These are phyloP conservation scores for Mugil cephalus DNA, from an alignment of 2,113 vertebrate species.

Conservation along the genomic window DNA sequence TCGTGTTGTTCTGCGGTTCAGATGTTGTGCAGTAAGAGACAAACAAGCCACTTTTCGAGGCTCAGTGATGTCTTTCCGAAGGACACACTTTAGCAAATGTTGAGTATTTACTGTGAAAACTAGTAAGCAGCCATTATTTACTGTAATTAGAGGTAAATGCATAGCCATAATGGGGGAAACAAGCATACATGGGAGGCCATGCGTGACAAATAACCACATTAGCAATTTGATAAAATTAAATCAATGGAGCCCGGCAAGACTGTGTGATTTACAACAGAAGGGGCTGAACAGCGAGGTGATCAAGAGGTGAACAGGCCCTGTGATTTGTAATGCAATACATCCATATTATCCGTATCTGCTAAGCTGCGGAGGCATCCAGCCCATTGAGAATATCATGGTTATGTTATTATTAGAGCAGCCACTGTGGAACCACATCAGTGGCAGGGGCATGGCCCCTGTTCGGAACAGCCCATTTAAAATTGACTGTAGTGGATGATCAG, in stretches of 20 bases:
- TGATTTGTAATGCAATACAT: constrained; percentile 56
- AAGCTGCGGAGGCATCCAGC: constrained; percentile 33
- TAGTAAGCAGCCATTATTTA: constrained; percentile 62
- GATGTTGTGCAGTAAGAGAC: constrained; percentile 5
- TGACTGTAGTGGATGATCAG: constrained; percentile 41
- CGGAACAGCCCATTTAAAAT: constrained; percentile 53
- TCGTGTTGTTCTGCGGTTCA: neutral
- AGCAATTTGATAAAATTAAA: constrained; percentile 78
- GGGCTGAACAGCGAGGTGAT: constrained; percentile 62
- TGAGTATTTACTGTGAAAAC: constrained; percentile 55
- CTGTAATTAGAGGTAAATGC: constrained; percentile 69
- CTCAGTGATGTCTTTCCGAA: constrained; percentile 34
- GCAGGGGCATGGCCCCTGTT: constrained; percentile 35
- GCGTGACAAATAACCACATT: constrained; percentile 74
- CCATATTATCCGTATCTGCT: constrained; percentile 39
- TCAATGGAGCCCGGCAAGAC: constrained; percentile 65
- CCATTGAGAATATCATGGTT: constrained; percentile 34
- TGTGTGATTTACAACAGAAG: constrained; percentile 62
- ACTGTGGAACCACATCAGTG: constrained; percentile 38
- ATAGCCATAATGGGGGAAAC: constrained; percentile 71
- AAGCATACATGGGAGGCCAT: constrained; percentile 60
- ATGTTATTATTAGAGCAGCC: constrained; percentile 49
- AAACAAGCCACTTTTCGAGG: constrained; percentile 28
- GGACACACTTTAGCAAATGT: constrained; percentile 31
- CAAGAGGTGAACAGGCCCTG: constrained; percentile 59